A percentile compares a stretch with the other conserved stretches of the same genome.
These are phyloP conservation scores for Glossophaga mutica DNA, from an alignment of 2,797 vertebrate species.

Conservation along the genomic window DNA sequence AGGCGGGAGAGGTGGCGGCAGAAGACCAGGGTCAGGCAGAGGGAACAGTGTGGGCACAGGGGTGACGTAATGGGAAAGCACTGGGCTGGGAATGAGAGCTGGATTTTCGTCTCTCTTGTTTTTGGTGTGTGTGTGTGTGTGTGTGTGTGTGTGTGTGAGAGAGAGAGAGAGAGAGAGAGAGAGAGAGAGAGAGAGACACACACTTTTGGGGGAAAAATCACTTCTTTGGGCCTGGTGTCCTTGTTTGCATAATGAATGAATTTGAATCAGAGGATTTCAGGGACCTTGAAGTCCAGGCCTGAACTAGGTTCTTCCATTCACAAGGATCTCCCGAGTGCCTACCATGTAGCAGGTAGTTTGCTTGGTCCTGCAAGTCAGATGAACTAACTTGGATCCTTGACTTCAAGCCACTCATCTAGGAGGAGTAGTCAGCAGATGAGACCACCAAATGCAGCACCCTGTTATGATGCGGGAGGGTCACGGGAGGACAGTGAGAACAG, in stretches of 20 bases:
- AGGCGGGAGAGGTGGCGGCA: neutral
- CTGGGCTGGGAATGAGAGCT: neutral
- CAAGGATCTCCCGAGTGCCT: neutral
- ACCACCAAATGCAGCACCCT: accelerated
- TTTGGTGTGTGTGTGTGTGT: neutral
- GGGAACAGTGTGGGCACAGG: neutral
- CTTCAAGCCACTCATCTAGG: neutral
- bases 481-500: neutral
- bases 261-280: neutral
- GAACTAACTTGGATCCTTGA: neutral
- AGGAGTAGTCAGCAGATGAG: neutral
- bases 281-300: neutral
- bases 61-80: neutral
- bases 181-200: no score
- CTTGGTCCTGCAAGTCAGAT: neutral
- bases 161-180: no score
- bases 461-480: neutral
- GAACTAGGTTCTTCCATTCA: neutral
- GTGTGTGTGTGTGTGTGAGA: neutral
- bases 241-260: neutral
- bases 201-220: neutral
- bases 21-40: neutral
- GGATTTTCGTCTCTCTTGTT: neutral
- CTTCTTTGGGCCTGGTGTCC: neutral
- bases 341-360: neutral